A percentile compares a stretch with the other conserved stretches of the same genome.
phyloP scores from a whole-genome alignment of 2,888 invertebrate species.

The Schizaphis graminum region DNA sequence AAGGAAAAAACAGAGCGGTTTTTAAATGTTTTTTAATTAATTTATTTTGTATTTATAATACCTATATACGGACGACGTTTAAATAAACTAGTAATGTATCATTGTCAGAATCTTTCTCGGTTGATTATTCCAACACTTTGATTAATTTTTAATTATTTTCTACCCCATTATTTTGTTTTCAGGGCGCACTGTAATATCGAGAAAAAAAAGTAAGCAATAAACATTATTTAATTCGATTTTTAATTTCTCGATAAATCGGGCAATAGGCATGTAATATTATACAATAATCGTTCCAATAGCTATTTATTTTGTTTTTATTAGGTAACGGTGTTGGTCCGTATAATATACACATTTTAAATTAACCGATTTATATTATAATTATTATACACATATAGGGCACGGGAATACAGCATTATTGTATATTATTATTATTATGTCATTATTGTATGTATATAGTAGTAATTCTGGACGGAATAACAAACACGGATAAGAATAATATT shows the following conservation, averaged over 20 bases:
- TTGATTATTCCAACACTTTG: background rate
- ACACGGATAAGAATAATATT: background rate
- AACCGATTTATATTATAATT: background rate
- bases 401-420: background rate
- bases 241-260: background rate
- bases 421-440: background rate
- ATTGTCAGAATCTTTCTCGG: background rate
- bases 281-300: background rate
- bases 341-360: background rate
- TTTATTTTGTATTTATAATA: background rate
- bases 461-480: background rate
- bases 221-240: constrained; percentile 29
- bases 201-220: background rate
- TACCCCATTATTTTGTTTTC: background rate
- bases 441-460: background rate
- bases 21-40: constrained; percentile 16
- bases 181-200: background rate
- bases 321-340: background rate
- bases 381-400: background rate
- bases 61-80: background rate
- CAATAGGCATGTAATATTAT: background rate
- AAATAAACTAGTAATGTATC: constrained; percentile 32
- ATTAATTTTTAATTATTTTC: constrained; percentile 19
- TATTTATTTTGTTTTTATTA: background rate
- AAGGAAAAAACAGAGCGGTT: background rate